Evolutionary conservation across 1,140 invertebrate species (phyloP).

Genomic region (Latrodectus geometricus): DNA sequence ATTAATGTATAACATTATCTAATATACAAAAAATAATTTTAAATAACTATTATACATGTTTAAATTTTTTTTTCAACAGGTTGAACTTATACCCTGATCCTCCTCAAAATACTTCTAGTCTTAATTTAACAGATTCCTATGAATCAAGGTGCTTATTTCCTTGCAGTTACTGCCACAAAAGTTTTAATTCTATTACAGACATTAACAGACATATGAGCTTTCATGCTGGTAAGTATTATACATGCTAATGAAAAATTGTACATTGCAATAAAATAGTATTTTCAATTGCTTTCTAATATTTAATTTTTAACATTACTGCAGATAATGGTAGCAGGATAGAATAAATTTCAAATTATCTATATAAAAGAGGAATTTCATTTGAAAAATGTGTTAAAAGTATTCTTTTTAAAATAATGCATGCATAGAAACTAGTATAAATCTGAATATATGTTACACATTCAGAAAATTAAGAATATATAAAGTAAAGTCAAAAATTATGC

Average conservation of each 20-base stretch:
- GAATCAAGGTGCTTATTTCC: slow-evolving; percentile 67
- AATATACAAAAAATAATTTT: not conserved
- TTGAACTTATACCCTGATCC: slow-evolving; percentile 27
- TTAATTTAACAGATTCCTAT: slow-evolving; percentile 40
- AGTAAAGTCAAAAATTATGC: no score
- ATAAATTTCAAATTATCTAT: no score
- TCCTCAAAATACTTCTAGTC: slow-evolving; percentile 13
- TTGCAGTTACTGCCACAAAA: slow-evolving; percentile 71
- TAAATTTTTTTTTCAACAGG: slow-evolving; percentile 12
- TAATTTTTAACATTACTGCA: no score
- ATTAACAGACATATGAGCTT: slow-evolving; percentile 72
- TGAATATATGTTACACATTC: no score
- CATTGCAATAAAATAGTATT: not conserved
- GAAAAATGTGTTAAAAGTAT: no score
- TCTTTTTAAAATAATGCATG: no score
- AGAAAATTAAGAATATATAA: no score
- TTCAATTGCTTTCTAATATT: no score
- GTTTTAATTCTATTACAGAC: slow-evolving; percentile 71
- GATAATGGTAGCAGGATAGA: no score
- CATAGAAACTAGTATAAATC: no score
- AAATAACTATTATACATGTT: no score
- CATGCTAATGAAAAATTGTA: not conserved
- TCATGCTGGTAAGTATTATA: slow-evolving; percentile 69
- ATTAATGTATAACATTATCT: not conserved
- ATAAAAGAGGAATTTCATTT: no score